Conservation (phyloP, 1,140 invertebrate species). For the Zaprionus ornatus region DNA sequence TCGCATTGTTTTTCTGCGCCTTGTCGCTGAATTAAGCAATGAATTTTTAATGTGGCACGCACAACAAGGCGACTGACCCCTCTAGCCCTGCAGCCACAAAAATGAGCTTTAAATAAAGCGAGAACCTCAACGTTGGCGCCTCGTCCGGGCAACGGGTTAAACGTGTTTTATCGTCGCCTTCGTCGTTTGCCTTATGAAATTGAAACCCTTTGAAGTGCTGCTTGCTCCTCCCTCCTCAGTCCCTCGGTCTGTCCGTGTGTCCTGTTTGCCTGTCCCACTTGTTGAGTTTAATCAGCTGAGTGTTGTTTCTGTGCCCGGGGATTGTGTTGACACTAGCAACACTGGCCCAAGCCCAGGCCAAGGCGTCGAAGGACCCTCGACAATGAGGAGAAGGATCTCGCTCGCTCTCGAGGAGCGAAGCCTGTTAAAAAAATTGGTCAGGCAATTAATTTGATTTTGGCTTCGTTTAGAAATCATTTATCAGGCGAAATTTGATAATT, state of each 20-base stretch:
- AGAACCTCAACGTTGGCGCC: neutral
- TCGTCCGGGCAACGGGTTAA: conserved; percentile 27
- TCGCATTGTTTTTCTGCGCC: conserved; percentile 1
- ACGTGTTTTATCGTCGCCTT: conserved; percentile 36
- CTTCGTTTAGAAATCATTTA: conserved; percentile 47
- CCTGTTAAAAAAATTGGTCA: conserved; percentile 15
- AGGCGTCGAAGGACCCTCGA: neutral
- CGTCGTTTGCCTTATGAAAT: conserved; percentile 32
- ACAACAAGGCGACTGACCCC: neutral
- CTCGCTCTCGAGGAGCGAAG: neutral
- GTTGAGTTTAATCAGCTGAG: conserved; percentile 47
- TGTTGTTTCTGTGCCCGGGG: conserved; percentile 22
- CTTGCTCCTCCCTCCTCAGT: neutral
- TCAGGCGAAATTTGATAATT: conserved; percentile 68
- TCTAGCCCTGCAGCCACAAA: neutral
- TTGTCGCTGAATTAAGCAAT: conserved; percentile 53
- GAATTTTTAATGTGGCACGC: conserved; percentile 65
- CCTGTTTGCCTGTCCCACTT: conserved; percentile 4
- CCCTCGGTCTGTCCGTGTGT: neutral
- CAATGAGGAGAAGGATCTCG: neutral
- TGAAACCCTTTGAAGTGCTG: conserved; percentile 36
- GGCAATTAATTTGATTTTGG: conserved; percentile 62
- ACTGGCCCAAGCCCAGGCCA: neutral
- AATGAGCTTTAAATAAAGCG: conserved; percentile 7
- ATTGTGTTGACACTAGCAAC: conserved; percentile 22